Conservation (phyloP, 2,888 invertebrate species). For the Chaitophorus viminalis region DNA sequence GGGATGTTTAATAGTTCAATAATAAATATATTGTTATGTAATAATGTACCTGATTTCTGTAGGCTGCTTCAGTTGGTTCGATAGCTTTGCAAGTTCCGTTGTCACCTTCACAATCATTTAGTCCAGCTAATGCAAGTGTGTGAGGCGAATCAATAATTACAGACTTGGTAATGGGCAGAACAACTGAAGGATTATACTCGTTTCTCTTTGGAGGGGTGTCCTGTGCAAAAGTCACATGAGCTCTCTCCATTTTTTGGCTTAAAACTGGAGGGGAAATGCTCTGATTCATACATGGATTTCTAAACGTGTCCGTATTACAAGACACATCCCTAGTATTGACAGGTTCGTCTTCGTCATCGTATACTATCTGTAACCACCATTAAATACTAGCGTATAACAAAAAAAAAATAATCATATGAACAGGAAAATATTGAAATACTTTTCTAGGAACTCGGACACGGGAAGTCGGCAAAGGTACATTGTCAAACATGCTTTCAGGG, state of each 20-base stretch:
- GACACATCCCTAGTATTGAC: neutral
- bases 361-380: constrained; percentile 22
- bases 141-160: constrained; percentile 50
- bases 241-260: neutral
- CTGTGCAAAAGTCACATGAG: constrained; percentile 36
- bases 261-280: neutral
- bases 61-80: constrained; percentile 21
- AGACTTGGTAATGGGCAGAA: constrained; percentile 6
- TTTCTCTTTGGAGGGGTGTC: constrained; percentile 6
- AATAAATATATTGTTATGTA: neutral
- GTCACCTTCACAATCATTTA: neutral
- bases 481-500: constrained; percentile 37
- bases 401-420: neutral
- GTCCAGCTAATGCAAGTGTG: constrained; percentile 44
- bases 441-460: constrained; percentile 42
- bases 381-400: too few relatives aligned
- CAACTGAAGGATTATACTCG: constrained; percentile 7
- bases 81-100: neutral
- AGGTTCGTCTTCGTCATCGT: constrained; percentile 29
- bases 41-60: constrained; percentile 25
- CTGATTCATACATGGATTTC: constrained; percentile 24
- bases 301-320: constrained; percentile 3
- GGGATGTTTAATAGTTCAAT: neutral
- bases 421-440: constrained; percentile 6
- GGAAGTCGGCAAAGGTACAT: constrained; percentile 50